Evolutionary conservation across 2,888 invertebrate species (phyloP).

Genomic region (Anarsia innoxiella): DNA sequence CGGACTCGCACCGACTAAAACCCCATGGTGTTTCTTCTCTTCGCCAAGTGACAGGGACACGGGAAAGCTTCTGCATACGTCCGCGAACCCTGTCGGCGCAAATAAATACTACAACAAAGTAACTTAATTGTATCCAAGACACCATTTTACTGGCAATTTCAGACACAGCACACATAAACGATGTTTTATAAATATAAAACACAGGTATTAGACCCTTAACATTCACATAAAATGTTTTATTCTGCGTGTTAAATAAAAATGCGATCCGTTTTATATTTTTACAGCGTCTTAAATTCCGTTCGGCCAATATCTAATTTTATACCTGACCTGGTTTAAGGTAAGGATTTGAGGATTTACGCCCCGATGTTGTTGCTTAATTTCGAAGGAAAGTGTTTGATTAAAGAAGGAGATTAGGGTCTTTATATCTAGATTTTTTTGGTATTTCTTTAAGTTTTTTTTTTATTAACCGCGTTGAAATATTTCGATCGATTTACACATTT

Average conservation of each 20-base stretch:
- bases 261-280: conserved; percentile 31
- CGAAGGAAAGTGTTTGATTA: conserved; percentile 6
- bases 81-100: too few relatives aligned
- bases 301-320: conserved; percentile 33
- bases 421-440: too few relatives aligned
- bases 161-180: conserved; percentile 11
- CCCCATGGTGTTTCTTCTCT: too few relatives aligned
- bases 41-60: too few relatives aligned
- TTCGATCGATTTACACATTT: too few relatives aligned
- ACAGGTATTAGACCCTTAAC: conserved; percentile 25
- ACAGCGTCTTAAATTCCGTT: conserved; percentile 33
- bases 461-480: too few relatives aligned
- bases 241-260: conserved; percentile 34
- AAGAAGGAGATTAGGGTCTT: too few relatives aligned
- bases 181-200: conserved; percentile 26
- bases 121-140: not conserved
- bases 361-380: not conserved
- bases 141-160: conserved; percentile 13
- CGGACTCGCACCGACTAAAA: too few relatives aligned
- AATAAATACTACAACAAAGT: too few relatives aligned
- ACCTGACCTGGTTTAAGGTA: conserved; percentile 15
- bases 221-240: conserved; percentile 30
- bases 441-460: too few relatives aligned
- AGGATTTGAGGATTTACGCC: conserved; percentile 4
- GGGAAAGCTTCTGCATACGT: too few relatives aligned